A percentile compares a stretch with the other conserved stretches of the same genome.
Conservation (phyloP, 2,113 vertebrate genomes). For the Crotalus helleri region DNA sequence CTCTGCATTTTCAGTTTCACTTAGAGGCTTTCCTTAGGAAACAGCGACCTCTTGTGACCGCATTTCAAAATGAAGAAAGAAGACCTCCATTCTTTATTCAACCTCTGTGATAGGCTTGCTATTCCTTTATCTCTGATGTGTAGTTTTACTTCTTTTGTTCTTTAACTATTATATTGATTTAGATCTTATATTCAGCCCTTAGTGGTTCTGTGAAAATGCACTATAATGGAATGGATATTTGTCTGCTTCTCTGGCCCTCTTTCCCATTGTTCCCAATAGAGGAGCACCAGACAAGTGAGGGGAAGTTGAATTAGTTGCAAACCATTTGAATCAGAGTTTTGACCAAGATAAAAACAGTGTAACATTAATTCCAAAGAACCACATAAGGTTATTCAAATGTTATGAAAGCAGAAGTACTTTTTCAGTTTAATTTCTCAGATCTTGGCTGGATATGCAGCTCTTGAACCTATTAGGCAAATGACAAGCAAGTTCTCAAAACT, state of each 20-base stretch:
- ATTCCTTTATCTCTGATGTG: neutral
- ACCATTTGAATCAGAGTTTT: neutral
- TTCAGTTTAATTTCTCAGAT: too few relatives aligned
- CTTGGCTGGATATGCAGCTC: too few relatives aligned
- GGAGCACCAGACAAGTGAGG: neutral
- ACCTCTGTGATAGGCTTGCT: neutral
- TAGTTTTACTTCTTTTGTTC: neutral
- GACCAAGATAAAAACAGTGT: neutral
- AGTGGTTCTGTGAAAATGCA: neutral
- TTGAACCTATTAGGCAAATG: too few relatives aligned
- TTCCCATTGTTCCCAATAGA: neutral
- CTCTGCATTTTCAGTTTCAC: constrained; percentile 2
- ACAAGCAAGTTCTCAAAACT: too few relatives aligned
- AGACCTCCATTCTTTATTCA: neutral
- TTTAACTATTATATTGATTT: neutral
- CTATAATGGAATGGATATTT: neutral
- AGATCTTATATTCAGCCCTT: neutral
- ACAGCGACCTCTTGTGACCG: too few relatives aligned
- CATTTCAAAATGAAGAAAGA: neutral
- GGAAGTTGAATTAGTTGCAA: neutral
- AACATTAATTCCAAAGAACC: neutral
- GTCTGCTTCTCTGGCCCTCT: neutral
- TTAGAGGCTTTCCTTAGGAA: too few relatives aligned
- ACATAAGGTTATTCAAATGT: neutral
- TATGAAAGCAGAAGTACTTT: neutral